phyloP scores from a whole-genome alignment of 1,140 invertebrate species.

The Araneus ventricosus region DNA sequence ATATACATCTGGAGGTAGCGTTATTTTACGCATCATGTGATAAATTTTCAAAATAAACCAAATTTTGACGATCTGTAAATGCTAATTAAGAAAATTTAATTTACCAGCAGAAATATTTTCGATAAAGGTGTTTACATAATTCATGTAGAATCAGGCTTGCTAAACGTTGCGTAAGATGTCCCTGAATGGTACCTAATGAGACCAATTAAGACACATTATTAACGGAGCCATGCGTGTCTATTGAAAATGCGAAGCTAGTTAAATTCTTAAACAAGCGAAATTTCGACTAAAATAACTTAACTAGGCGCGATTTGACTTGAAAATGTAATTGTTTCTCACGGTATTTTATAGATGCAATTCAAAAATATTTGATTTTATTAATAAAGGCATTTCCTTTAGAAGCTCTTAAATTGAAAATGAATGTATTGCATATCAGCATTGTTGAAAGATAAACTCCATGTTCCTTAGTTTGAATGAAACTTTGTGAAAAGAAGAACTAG shows the following conservation, averaged over 20 bases:
- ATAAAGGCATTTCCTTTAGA: not conserved
- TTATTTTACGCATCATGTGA: not conserved
- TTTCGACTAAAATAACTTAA: not conserved
- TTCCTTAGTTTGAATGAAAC: not conserved
- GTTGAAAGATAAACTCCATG: too few relatives aligned
- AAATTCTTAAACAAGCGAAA: not conserved
- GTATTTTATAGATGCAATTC: not conserved
- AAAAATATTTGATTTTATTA: not conserved
- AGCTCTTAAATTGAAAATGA: not conserved
- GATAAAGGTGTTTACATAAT: constrained; percentile 24
- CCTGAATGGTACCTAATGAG: not conserved
- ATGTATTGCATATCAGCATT: not conserved
- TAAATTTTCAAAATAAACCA: constrained; percentile 17
- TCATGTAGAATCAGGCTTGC: not conserved
- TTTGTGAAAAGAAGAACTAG: not conserved
- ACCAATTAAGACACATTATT: not conserved
- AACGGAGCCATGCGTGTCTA: not conserved
- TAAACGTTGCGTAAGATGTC: not conserved
- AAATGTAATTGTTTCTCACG: not conserved
- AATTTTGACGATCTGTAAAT: constrained; percentile 1
- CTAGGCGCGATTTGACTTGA: not conserved
- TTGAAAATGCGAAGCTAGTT: constrained; percentile 1
- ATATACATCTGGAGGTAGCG: not conserved
- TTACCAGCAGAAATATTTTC: not conserved
- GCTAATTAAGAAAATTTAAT: constrained; percentile 52